Evolutionary conservation across 2,113 vertebrate species (phyloP), one percentile per base, ranked within the genome.

Genomic region (Corydoras sp.): DNA sequence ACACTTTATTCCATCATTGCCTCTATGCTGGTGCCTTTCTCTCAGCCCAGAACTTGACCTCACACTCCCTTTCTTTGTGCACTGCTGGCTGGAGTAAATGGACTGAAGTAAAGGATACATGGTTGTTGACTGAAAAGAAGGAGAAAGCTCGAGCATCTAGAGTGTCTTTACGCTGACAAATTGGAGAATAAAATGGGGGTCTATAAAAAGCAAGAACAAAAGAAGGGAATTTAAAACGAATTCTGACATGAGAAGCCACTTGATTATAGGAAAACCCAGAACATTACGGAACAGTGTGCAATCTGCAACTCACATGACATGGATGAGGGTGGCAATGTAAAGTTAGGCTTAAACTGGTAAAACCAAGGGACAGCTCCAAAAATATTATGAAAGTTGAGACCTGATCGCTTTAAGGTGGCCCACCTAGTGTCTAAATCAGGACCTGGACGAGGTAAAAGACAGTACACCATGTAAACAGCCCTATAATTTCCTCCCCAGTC

Each of bases 401-500:
- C 35, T 43, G 35, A 43, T 43, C 7, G 4, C 35, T 30, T 51
- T 29, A 7, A 13, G 54, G 18, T 53, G 58, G 48, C 65, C 65
- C 72, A 68, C 76, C 72, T 18, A 35, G 72, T 72, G 72, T 77
- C 72, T 66, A 69, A 80, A 80, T 73, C 55, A 76, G 60, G 55
- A 77, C 68, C 62, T 65, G 43, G 68, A 76, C 54, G 60, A 64
- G 72, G 69, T 75, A 75, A 75, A 43, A 76, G 66, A 67, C 82
- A 77, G 81, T 80, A 80, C 67, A 80, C 67, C 81, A 73, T 65
- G 71, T 77, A 77, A 80, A 72, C 84, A 68, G 53, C 78, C 80
- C 81, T 85, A 80, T 86, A 87, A 88, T 88, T 75, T 79, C 72
- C 50, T 68, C 50, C 61, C 77, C 24, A 74, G 84, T 76, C 76